These are phyloP conservation scores for Sceliomorpha sp. DNA, from an alignment of 2,888 invertebrate species.

Conservation along the genomic window DNA sequence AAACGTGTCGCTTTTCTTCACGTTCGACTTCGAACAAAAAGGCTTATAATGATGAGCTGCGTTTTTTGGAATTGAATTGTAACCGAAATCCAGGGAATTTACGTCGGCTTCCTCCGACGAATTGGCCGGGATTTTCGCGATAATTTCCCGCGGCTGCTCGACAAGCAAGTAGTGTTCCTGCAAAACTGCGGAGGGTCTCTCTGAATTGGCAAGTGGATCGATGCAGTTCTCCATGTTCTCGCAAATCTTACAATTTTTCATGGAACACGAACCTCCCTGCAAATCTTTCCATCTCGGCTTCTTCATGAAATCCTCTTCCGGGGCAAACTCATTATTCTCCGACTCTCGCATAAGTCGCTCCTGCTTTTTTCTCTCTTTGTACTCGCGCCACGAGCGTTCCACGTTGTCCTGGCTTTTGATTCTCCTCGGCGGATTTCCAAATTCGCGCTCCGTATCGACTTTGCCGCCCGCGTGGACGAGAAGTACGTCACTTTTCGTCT, in stretches of 20 bases:
- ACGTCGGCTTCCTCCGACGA: constrained; percentile 17
- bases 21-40: constrained; percentile 63
- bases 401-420: constrained; percentile 65
- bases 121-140: constrained; percentile 19
- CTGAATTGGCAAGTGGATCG: constrained; percentile 34
- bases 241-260: constrained; percentile 60
- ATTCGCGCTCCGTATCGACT: constrained; percentile 60
- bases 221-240: constrained; percentile 55
- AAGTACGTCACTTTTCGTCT: constrained; percentile 69
- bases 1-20: constrained; percentile 74
- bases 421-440: constrained; percentile 53
- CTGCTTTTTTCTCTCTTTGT: constrained; percentile 68
- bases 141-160: constrained; percentile 29
- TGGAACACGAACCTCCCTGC: constrained; percentile 54
- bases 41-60: constrained; percentile 56
- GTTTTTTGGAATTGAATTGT: constrained; percentile 67
- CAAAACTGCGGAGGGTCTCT: constrained; percentile 64
- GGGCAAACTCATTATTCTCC: constrained; percentile 41
- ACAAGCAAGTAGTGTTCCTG: constrained; percentile 73
- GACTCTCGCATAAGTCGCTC: constrained; percentile 59
- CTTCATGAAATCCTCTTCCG: constrained; percentile 67
- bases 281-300: constrained; percentile 71
- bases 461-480: constrained; percentile 57
- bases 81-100: constrained; percentile 61
- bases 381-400: constrained; percentile 72